Percentiles rank a stretch among this genome's conserved stretches.
phyloP scores from a whole-genome alignment of 2,888 invertebrate genomes.

The Ischnura elegans region DNA sequence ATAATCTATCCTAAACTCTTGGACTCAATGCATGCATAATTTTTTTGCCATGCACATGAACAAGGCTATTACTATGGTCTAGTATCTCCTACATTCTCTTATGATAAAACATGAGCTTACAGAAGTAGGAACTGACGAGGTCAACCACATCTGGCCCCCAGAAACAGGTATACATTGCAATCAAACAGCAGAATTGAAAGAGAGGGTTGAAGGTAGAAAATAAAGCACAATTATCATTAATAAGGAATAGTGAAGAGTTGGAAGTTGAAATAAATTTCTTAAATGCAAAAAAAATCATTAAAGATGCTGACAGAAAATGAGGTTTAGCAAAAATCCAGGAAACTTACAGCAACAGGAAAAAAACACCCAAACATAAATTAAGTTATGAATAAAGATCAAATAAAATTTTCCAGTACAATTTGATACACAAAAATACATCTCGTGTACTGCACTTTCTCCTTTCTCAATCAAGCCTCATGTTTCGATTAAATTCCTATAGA shows the following conservation, averaged over 20 bases:
- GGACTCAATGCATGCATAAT: slow-evolving; percentile 31
- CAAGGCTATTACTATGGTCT: slow-evolving; percentile 43
- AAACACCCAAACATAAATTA: neutral
- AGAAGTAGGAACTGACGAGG: slow-evolving; percentile 71
- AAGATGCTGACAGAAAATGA: neutral
- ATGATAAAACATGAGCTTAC: slow-evolving; percentile 69
- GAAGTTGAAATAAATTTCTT: slow-evolving; percentile 18
- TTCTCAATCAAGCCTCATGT: too few relatives aligned
- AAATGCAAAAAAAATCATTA: slow-evolving; percentile 65
- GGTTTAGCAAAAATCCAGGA: neutral
- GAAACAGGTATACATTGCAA: slow-evolving; percentile 33
- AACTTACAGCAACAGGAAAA: neutral
- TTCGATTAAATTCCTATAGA: too few relatives aligned
- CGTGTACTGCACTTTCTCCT: too few relatives aligned
- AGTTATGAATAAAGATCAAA: neutral
- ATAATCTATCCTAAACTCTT: neutral
- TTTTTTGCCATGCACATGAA: neutral
- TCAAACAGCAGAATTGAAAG: slow-evolving; percentile 62
- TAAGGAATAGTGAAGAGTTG: slow-evolving; percentile 10
- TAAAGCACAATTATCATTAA: slow-evolving; percentile 52
- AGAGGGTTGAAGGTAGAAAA: slow-evolving; percentile 12
- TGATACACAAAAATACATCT: too few relatives aligned
- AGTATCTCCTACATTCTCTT: neutral
- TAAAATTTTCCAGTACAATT: too few relatives aligned
- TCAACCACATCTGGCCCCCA: slow-evolving; percentile 70